Conservation (phyloP, 1,140 invertebrate species). For the Drosophila takahashii region DNA sequence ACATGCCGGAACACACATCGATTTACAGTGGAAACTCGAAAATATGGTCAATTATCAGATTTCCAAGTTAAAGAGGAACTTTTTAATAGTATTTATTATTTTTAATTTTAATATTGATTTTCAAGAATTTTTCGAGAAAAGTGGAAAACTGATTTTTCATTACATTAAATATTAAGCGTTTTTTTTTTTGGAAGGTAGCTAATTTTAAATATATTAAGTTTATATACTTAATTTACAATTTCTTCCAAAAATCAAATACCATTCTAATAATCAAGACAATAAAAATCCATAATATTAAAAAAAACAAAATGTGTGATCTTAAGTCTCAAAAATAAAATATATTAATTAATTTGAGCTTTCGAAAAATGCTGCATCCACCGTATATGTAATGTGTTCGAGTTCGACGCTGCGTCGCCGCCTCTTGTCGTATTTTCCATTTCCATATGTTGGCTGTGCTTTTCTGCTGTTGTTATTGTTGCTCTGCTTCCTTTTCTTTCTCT, state of each 20-base stretch:
- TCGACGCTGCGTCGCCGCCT: slow-evolving; percentile 55
- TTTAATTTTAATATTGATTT: too few species aligned
- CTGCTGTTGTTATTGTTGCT: slow-evolving; percentile 34
- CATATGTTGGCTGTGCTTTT: slow-evolving; percentile 79
- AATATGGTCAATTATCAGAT: too few species aligned
- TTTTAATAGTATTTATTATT: too few species aligned
- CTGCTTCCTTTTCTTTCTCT: slow-evolving; percentile 31
- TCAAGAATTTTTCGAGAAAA: too few species aligned
- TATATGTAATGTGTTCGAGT: slow-evolving; percentile 33
- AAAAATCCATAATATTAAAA: too few species aligned
- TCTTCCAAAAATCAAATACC: too few species aligned
- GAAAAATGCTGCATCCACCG: background rate
- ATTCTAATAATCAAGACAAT: too few species aligned
- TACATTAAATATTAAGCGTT: too few species aligned
- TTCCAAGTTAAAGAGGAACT: slow-evolving; percentile 14
- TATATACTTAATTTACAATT: too few species aligned
- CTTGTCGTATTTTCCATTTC: slow-evolving; percentile 75
- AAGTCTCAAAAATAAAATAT: background rate
- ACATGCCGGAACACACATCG: slow-evolving; percentile 14
- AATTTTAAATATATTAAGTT: too few species aligned
- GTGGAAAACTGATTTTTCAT: too few species aligned
- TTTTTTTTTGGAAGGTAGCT: too few species aligned
- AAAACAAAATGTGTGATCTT: background rate
- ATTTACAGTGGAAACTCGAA: slow-evolving; percentile 11
- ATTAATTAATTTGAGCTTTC: background rate